phyloP scores from a whole-genome alignment of 2,797 vertebrate genomes.

The Gymnoscopelus microlampas region DNA sequence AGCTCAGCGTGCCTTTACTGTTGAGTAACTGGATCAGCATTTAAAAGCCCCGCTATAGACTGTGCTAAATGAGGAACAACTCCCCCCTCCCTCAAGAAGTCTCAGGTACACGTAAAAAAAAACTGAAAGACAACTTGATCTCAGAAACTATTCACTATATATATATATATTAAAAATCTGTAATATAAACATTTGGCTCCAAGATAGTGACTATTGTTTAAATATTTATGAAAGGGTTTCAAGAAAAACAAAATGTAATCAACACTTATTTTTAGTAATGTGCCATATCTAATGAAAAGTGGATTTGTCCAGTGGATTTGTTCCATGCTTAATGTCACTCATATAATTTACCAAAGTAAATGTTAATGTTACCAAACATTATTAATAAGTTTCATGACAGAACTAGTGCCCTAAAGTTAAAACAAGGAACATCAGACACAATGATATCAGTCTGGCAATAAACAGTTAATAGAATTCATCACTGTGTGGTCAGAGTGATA shows the following conservation, averaged over 20 bases:
- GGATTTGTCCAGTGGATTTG: too few species aligned
- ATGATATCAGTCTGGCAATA: too few species aligned
- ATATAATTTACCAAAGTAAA: too few species aligned
- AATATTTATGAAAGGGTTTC: background rate
- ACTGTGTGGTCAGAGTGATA: too few species aligned
- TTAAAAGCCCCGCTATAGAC: conserved; percentile 57
- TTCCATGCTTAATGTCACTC: background rate
- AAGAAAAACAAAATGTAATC: conserved; percentile 6
- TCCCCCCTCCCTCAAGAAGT: conserved; percentile 49
- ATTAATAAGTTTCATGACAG: background rate
- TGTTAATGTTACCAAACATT: too few species aligned
- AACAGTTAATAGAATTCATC: too few species aligned
- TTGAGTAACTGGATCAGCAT: conserved; percentile 76
- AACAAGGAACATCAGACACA: background rate
- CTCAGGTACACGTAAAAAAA: conserved; percentile 57
- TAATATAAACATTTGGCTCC: background rate
- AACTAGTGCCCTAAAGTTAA: background rate
- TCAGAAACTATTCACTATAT: background rate
- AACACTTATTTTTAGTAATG: background rate
- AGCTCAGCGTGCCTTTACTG: conserved; percentile 56
- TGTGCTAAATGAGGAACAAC: conserved; percentile 64
- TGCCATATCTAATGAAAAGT: background rate
- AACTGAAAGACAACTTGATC: background rate
- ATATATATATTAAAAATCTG: too few species aligned
- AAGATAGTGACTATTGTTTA: background rate